Percentiles rank a stretch among this genome's conserved stretches.
Conservation (phyloP, 30 jellyfish, hydroid and myxozoan genomes). For the Turritopsis dohrnii region DNA sequence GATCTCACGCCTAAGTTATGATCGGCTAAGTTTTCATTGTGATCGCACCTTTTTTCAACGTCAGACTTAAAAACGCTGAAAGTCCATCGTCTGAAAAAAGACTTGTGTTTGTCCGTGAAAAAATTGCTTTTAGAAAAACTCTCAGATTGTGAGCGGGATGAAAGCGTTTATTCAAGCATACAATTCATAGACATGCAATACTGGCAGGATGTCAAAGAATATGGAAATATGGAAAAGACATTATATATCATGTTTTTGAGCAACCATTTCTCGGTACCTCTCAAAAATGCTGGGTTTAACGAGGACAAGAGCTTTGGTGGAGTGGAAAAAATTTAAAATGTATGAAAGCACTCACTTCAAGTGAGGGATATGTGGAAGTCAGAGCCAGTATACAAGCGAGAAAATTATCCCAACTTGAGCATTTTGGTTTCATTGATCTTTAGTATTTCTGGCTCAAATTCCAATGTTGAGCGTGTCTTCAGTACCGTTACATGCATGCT, state of each 20-base stretch:
- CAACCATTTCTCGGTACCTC: constrained; percentile 32
- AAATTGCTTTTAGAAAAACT: background rate
- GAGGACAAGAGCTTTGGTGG: constrained; percentile 14
- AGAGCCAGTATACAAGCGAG: background rate
- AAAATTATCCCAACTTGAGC: constrained; percentile 13
- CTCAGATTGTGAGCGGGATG: constrained; percentile 24
- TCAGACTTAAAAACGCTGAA: too few relatives aligned
- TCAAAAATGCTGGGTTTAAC: constrained; percentile 26
- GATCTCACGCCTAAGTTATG: too few relatives aligned
- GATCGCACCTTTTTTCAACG: too few relatives aligned
- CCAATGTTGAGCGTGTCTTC: constrained; percentile 54
- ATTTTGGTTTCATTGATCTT: constrained; percentile 2
- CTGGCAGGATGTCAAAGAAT: constrained; percentile 25
- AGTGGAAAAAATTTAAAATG: constrained; percentile 33
- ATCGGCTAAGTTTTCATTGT: too few relatives aligned
- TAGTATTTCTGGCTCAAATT: constrained; percentile 12
- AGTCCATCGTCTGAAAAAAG: constrained; percentile 5
- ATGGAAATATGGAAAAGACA: constrained; percentile 33
- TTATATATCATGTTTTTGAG: background rate
- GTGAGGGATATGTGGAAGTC: constrained; percentile 16
- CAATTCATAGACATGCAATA: constrained; percentile 27
- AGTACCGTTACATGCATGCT: constrained; percentile 37
- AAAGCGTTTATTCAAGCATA: constrained; percentile 16
- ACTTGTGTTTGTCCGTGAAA: constrained; percentile 16
- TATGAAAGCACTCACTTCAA: constrained; percentile 20